Conservation (phyloP, 92 coral and sea anemone genomes). For the Plumapathes pennacea region DNA sequence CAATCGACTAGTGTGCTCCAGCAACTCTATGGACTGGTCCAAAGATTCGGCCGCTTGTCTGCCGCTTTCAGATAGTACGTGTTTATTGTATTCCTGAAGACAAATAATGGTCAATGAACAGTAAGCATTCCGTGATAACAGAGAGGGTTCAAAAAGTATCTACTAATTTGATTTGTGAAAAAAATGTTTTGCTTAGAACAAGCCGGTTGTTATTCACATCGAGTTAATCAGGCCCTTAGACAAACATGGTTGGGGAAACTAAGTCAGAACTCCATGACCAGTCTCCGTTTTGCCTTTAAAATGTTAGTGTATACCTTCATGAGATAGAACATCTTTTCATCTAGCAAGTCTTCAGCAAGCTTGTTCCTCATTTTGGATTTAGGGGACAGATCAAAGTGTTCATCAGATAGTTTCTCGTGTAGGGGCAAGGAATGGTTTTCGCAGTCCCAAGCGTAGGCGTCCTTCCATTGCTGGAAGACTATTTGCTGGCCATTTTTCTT, state of each 20-base stretch:
- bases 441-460: neutral
- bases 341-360: constrained; percentile 20
- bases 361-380: constrained; percentile 23
- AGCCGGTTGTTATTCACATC: too few species aligned
- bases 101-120: neutral
- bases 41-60: constrained; percentile 15
- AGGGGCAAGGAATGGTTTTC: neutral
- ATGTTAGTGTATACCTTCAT: too few species aligned
- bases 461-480: neutral
- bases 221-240: too few species aligned
- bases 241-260: too few species aligned
- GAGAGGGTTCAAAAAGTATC: too few species aligned
- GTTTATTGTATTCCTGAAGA: constrained; percentile 16
- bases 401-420: constrained; percentile 29
- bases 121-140: neutral
- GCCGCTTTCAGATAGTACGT: constrained; percentile 1
- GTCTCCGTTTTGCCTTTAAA: too few species aligned
- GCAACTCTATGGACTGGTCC: constrained; percentile 10
- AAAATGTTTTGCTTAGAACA: too few species aligned
- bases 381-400: constrained; percentile 29
- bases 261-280: too few species aligned
- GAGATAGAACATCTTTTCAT: constrained; percentile 23
- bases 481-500: neutral
- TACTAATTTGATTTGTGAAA: too few species aligned
- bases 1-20: constrained; percentile 27